Evolutionary conservation across 2,797 vertebrate species (phyloP).

Genomic region (Harpagifer antarcticus): DNA sequence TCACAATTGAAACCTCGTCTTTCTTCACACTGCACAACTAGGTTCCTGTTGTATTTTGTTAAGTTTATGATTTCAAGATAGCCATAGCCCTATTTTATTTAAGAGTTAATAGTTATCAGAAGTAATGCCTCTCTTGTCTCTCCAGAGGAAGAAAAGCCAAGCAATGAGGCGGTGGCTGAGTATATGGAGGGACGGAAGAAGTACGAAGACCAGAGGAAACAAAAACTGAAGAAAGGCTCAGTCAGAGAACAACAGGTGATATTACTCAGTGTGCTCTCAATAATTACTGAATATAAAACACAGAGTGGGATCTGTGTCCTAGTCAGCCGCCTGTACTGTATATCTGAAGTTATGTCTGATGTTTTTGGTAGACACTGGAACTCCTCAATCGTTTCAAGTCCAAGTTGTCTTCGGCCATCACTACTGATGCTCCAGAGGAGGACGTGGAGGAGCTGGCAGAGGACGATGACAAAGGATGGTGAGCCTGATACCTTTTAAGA

Average conservation of each 20-base stretch:
- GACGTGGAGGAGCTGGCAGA: conserved; percentile 89
- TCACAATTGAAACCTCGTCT: too few relatives aligned
- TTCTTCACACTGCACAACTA: too few relatives aligned
- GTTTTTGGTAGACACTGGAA: conserved; percentile 88
- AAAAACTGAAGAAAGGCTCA: conserved; percentile 90
- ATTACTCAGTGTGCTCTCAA: background rate
- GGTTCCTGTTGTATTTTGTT: too few relatives aligned
- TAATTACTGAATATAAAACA: background rate
- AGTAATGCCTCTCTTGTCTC: conserved; percentile 10
- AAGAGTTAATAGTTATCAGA: background rate
- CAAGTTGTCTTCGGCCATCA: conserved; percentile 93
- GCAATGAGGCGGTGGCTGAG: conserved; percentile 90
- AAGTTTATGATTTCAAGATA: background rate
- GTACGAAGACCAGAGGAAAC: conserved; percentile 91
- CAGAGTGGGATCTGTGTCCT: background rate
- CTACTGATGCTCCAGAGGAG: conserved; percentile 89
- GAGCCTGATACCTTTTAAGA: background rate
- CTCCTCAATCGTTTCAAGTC: conserved; percentile 93
- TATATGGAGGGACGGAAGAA: conserved; percentile 93
- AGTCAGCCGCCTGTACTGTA: background rate
- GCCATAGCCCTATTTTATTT: too few relatives aligned
- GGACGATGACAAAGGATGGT: conserved; percentile 94
- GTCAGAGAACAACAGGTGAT: conserved; percentile 91
- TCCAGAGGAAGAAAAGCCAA: conserved; percentile 77
- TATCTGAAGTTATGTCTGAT: background rate